These are phyloP conservation scores for Odontamblyopus lacepedii DNA, from an alignment of 2,797 vertebrate genomes.

Conservation along the genomic window DNA sequence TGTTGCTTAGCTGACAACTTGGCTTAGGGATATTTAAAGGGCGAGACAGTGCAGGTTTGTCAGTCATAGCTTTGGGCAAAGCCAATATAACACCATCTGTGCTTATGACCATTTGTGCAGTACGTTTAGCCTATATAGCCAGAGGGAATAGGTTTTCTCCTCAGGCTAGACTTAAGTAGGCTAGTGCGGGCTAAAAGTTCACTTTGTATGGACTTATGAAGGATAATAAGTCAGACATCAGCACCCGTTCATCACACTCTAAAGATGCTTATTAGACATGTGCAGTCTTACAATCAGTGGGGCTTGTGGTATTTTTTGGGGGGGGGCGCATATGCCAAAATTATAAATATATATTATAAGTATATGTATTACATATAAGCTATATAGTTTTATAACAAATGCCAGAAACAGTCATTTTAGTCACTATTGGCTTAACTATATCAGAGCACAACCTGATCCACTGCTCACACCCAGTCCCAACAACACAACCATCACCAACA, in stretches of 20 bases:
- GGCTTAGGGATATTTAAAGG: slow-evolving; percentile 38
- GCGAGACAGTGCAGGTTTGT: slow-evolving; percentile 34
- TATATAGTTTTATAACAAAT: too few species aligned
- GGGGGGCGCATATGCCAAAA: too few species aligned
- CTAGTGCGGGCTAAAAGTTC: slow-evolving; percentile 22
- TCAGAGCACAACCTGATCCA: too few species aligned
- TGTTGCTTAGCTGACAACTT: slow-evolving; percentile 17
- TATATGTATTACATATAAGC: too few species aligned
- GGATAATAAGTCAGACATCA: neutral
- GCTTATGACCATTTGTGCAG: slow-evolving; percentile 29
- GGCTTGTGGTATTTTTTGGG: too few species aligned
- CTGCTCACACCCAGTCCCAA: too few species aligned
- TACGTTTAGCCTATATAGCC: slow-evolving; percentile 31
- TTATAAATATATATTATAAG: too few species aligned
- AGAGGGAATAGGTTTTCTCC: slow-evolving; percentile 32
- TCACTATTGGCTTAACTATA: too few species aligned
- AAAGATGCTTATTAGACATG: neutral
- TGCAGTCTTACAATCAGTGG: neutral
- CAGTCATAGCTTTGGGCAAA: slow-evolving; percentile 36
- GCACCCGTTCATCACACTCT: neutral
- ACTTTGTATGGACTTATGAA: slow-evolving; percentile 14
- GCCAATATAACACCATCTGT: slow-evolving; percentile 24
- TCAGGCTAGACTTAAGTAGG: slow-evolving; percentile 25
- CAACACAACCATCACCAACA: too few species aligned
- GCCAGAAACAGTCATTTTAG: too few species aligned